A percentile compares a stretch with the other conserved stretches of the same genome.
These are phyloP conservation scores for Calcarius lapponicus DNA, from an alignment of 2,797 vertebrate genomes.

Conservation along the genomic window DNA sequence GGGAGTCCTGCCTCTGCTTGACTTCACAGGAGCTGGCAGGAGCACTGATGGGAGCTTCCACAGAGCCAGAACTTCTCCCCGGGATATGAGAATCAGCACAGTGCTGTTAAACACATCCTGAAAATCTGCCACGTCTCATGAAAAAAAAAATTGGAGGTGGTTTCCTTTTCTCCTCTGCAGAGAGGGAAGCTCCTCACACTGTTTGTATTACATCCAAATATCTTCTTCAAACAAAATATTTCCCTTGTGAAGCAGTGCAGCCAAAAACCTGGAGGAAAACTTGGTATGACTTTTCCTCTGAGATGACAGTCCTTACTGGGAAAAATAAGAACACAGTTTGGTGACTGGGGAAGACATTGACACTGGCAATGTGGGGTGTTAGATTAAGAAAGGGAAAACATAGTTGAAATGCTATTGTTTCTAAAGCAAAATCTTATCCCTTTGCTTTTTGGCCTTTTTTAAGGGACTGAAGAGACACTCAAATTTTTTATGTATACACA, in stretches of 20 bases:
- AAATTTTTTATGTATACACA: background rate
- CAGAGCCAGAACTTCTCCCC: slow-evolving; percentile 28
- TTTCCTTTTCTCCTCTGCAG: background rate
- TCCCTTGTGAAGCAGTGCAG: slow-evolving; percentile 6
- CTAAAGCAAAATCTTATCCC: background rate
- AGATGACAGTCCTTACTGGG: background rate
- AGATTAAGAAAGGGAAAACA: background rate
- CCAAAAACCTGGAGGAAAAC: slow-evolving; percentile 39
- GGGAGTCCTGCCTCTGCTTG: background rate
- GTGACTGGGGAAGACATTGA: background rate
- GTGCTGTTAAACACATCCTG: background rate
- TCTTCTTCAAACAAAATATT: slow-evolving; percentile 50
- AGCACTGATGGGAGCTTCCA: background rate
- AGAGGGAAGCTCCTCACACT: background rate
- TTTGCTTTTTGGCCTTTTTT: background rate
- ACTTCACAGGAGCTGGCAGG: background rate
- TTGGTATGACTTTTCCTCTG: background rate
- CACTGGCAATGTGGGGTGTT: background rate
- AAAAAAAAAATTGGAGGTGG: slow-evolving; percentile 2
- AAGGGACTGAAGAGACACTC: background rate
- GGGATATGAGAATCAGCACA: background rate
- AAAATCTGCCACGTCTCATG: slow-evolving; percentile 24
- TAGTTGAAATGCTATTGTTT: background rate
- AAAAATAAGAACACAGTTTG: background rate
- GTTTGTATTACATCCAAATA: slow-evolving; percentile 45